These are phyloP conservation scores for Phylloscopus trochilus DNA, from an alignment of 2,113 vertebrate species.

Conservation along the genomic window DNA sequence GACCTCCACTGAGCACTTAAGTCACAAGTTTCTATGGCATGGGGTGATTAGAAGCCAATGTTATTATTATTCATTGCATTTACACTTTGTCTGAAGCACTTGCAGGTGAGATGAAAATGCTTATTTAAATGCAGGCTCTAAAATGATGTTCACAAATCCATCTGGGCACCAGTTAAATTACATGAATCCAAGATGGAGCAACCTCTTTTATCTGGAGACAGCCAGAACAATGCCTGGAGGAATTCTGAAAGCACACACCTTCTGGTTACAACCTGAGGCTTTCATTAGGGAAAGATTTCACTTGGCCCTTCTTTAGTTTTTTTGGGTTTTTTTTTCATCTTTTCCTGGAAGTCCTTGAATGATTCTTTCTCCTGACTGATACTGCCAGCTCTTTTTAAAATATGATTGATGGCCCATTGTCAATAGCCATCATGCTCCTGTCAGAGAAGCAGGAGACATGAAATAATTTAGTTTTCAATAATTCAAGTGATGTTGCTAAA, in stretches of 20 bases:
- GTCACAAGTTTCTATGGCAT: neutral
- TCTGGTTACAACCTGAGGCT: neutral
- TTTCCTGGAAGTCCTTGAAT: neutral
- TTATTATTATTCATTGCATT: neutral
- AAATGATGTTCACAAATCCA: neutral
- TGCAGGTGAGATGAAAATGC: neutral
- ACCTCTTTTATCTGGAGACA: neutral
- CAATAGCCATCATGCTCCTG: neutral
- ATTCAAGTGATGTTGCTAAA: conserved; percentile 8
- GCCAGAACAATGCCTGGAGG: neutral
- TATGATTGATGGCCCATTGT: neutral
- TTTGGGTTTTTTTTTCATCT: neutral
- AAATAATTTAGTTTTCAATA: neutral
- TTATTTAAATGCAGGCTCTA: neutral
- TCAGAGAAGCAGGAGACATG: neutral
- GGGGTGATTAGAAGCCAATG: neutral
- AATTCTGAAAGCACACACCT: neutral
- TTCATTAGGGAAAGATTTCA: neutral
- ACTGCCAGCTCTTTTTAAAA: neutral
- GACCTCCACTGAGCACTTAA: neutral
- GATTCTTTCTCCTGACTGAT: neutral
- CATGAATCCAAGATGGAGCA: neutral
- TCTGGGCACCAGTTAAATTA: conserved; percentile 9
- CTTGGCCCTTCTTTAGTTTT: neutral
- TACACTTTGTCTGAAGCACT: neutral